Evolutionary conservation across 2,888 invertebrate species (phyloP).

Genomic region (Mythimna vitellina): DNA sequence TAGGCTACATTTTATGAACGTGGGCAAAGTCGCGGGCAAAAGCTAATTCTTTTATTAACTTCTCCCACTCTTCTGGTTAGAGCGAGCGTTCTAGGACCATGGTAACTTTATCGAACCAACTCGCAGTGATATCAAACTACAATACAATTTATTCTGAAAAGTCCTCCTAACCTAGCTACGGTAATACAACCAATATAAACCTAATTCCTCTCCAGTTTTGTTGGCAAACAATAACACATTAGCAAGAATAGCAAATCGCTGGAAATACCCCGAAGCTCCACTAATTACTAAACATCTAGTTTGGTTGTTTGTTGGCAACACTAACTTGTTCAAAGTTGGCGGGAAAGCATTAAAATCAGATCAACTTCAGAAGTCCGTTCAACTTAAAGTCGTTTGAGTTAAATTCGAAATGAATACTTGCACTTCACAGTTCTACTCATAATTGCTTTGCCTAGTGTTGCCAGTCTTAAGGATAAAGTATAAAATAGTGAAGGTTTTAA

Average conservation of each 20-base stretch:
- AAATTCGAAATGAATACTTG: constrained; percentile 66
- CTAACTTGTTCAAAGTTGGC: constrained; percentile 39
- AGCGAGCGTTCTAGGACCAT: no score
- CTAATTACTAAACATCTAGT: constrained; percentile 57
- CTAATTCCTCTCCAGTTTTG: background rate
- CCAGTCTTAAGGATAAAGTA: background rate
- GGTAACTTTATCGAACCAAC: no score
- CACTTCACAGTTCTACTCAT: constrained; percentile 41
- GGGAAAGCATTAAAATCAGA: constrained; percentile 66
- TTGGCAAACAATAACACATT: constrained; percentile 36
- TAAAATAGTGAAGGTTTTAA: background rate
- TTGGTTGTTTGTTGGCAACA: constrained; percentile 25
- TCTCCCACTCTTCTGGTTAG: no score
- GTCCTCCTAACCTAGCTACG: background rate
- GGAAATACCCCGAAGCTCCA: constrained; percentile 30
- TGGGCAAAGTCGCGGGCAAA: no score
- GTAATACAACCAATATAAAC: background rate
- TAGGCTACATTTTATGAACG: no score
- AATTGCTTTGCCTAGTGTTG: constrained; percentile 29
- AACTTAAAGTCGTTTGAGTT: constrained; percentile 58
- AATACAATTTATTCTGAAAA: background rate
- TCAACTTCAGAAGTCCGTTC: constrained; percentile 54
- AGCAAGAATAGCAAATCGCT: constrained; percentile 25
- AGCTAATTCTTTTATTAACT: no score
- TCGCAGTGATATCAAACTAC: no score